Evolutionary conservation across 2,888 invertebrate genomes (phyloP), one percentile per base, ranked within the genome.

Genomic region (Torymus auratus): DNA sequence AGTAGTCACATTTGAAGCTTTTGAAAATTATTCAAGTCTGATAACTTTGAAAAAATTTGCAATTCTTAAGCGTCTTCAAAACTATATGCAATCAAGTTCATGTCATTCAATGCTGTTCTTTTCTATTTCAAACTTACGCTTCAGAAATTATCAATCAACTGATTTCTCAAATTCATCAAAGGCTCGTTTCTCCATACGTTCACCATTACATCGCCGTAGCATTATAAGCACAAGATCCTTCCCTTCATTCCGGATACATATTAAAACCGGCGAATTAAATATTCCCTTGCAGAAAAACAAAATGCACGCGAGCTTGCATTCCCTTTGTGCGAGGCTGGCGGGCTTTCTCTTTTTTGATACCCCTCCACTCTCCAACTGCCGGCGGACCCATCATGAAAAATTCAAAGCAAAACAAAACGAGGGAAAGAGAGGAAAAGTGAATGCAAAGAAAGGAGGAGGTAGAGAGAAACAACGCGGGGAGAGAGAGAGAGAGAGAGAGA

Each of bases 381-480:
- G 23, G 1, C 52, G 50, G 58, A 69, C 60, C 56, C 58, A 65
- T 78, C 78, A 67, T 79, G 73, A 82, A 82, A 80, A 68, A 79
- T 79, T 73, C 78, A 82, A 80, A 80, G 74, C 64, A 74, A 77
- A 82, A 80, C 62, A 77, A 76, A 61, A 73, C 53, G 60, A 68
- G 58, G 7, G 41, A 41, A 41, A 67, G 61, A 41, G 55, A 28
- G 60, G 61, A 50, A 11, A 23, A 69, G 14, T 17, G 53, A 72
- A 67, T 67, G 14, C 13, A 52, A 55, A 50, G 15, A 15, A 13
- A 28, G 41, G 14, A 73, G 77, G 76, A 72, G 64, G 64, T 62
- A 28, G 12, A 70, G 67, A 15, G 15, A 28, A 41, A 55, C 14
- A 14, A 13, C 23, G 14, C 72, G 73, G 76, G 68, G 62, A 69